Evolutionary conservation across 2,113 vertebrate genomes (phyloP).

Genomic region (Ariopsis seemanni): DNA sequence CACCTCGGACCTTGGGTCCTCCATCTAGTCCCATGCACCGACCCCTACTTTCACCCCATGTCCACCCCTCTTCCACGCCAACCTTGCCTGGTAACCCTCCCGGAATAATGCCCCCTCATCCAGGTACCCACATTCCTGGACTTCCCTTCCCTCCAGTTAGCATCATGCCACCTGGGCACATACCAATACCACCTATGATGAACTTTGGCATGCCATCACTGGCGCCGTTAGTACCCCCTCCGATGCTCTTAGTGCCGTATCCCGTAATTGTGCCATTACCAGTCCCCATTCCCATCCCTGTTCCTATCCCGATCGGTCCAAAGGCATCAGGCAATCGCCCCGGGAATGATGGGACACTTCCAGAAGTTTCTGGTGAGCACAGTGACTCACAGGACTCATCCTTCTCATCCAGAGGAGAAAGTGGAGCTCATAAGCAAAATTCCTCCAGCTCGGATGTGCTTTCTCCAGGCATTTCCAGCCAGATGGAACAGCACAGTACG

Average conservation of each 20-base stretch:
- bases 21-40: constrained; percentile 95
- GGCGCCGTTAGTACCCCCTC: constrained; percentile 93
- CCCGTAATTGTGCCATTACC: constrained; percentile 96
- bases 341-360: constrained; percentile 81
- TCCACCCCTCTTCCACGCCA: constrained; percentile 84
- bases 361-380: constrained; percentile 77
- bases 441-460: constrained; percentile 76
- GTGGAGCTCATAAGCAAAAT: constrained; percentile 80
- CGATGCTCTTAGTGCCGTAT: constrained; percentile 95
- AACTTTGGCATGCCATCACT: constrained; percentile 96
- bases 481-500: constrained; percentile 78
- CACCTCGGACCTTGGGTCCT: constrained; percentile 83
- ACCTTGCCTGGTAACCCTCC: constrained; percentile 83
- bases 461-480: constrained; percentile 79
- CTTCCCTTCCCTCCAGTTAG: constrained; percentile 90
- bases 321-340: constrained; percentile 85
- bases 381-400: constrained; percentile 77
- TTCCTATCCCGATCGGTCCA: constrained; percentile 89
- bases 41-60: constrained; percentile 88
- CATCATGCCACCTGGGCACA: constrained; percentile 94
- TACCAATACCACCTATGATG: constrained; percentile 92
- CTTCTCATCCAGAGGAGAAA: constrained; percentile 69
- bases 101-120: constrained; percentile 86
- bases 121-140: constrained; percentile 82
- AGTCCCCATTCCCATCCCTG: constrained; percentile 94